Conservation (phyloP, 2,113 vertebrate species). For the Salvelinus namaycush region DNA sequence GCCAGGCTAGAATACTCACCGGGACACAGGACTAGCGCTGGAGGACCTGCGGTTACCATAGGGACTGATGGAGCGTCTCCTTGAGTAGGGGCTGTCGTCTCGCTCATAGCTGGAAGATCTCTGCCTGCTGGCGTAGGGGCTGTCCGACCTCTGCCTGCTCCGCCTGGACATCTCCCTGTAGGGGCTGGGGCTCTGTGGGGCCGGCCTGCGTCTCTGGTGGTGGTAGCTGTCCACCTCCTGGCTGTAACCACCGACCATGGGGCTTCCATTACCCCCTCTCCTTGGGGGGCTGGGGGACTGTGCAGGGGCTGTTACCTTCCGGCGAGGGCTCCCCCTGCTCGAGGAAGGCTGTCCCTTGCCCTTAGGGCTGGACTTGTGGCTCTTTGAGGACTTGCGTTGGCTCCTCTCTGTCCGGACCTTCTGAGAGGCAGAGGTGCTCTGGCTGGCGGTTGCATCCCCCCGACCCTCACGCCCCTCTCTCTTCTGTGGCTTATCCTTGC, state of each 20-base stretch:
- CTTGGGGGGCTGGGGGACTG: slow-evolving; percentile 76
- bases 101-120: slow-evolving; percentile 94
- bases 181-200: slow-evolving; percentile 82
- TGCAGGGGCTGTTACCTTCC: slow-evolving; percentile 76
- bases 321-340: slow-evolving; percentile 80
- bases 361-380: slow-evolving; percentile 90
- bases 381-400: slow-evolving; percentile 89
- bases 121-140: slow-evolving; percentile 84
- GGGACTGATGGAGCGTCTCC: slow-evolving; percentile 88
- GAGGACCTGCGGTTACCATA: slow-evolving; percentile 87
- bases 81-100: slow-evolving; percentile 87
- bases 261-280: slow-evolving; percentile 81
- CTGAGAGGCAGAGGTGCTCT: slow-evolving; percentile 69
- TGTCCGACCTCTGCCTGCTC: slow-evolving; percentile 88
- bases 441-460: slow-evolving; percentile 44
- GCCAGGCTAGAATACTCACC: slow-evolving; percentile 73
- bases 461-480: slow-evolving; percentile 70
- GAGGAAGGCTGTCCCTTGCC: slow-evolving; percentile 67
- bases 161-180: slow-evolving; percentile 83
- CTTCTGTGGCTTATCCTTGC: slow-evolving; percentile 86
- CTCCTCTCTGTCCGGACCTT: slow-evolving; percentile 81
- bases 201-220: slow-evolving; percentile 73
- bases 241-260: slow-evolving; percentile 61
- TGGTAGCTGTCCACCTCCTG: slow-evolving; percentile 81
- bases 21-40: slow-evolving; percentile 91